Evolutionary conservation across 2,888 invertebrate genomes (phyloP).

Genomic region (Trissoscelio sp.): DNA sequence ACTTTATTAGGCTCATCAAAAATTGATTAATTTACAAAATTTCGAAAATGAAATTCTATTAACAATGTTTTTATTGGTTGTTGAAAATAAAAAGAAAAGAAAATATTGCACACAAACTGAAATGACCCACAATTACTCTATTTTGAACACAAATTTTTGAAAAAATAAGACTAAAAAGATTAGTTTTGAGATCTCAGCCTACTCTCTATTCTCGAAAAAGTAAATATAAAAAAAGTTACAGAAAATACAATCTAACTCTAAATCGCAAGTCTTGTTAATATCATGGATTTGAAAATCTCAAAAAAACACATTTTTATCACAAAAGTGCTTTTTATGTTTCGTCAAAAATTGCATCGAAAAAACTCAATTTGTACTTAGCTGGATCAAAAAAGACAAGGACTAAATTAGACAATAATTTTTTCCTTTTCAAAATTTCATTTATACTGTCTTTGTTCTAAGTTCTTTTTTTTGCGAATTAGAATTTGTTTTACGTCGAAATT

Average conservation of each 20-base stretch:
- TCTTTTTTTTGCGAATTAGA: not conserved
- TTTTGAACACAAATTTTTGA: not conserved
- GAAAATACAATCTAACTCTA: not conserved
- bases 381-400: slow-evolving; percentile 12
- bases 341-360: not conserved
- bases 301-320: slow-evolving; percentile 18
- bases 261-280: slow-evolving; percentile 18
- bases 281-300: slow-evolving; percentile 5
- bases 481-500: not conserved
- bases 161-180: not conserved
- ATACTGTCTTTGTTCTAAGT: slow-evolving; percentile 7
- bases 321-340: slow-evolving; percentile 14
- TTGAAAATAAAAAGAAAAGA: not conserved
- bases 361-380: slow-evolving; percentile 15
- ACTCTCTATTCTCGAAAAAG: not conserved
- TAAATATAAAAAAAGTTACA: not conserved
- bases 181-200: slow-evolving; percentile 7
- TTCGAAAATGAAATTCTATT: too few species aligned
- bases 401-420: slow-evolving; percentile 15
- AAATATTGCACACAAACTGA: slow-evolving; percentile 14
- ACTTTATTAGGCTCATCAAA: too few species aligned
- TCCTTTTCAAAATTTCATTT: slow-evolving; percentile 23
- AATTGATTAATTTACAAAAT: too few species aligned
- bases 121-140: not conserved
- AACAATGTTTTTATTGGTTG: too few species aligned